Base-by-base conservation (phyloP, 1,140 invertebrate genomes). In the Macrobrachium rosenbergii region DNA sequence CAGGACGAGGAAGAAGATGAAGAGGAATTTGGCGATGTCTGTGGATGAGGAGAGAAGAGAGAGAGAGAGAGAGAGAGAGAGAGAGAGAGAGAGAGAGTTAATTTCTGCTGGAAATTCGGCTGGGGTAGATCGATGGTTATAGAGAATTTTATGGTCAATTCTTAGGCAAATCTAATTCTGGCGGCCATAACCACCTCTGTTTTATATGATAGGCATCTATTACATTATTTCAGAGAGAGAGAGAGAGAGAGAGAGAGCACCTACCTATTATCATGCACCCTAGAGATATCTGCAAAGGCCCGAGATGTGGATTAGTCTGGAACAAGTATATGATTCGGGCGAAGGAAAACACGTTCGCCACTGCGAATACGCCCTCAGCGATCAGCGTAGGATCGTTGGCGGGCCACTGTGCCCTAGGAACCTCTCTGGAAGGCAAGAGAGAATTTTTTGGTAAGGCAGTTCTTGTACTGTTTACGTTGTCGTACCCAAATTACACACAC, bases 271-370 rank as follows among this genome's bases (percentile, higher is more conserved):
- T 92, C 93, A 94, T 94, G 79, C 93, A 91, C 63, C 93, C 94
- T 19, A 94, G 91, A 10, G 94, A 94, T 58, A 94, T 94, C 90
- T 94, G 94, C 23, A 94, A 90, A 8, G 94, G 94, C 72, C 94
- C 94, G 43, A 94, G 90, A 90, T 94, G 93, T 21, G 94, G 93
- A 90, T 94, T 94, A 14, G 94, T 93, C 52, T 94, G 94, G 90
- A 94, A 94, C 67, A 94, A 92, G 90, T 94, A 94, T 88, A 94
- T 93, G 37, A 94, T 92, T 89, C 94, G 93, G 37, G 94, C 91
- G 45, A 93, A 94, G 88, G 92, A 93, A 91, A 94, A 94, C 83
- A 94, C 94, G 90, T 94, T 94, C 81, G 94, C 94, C 11, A 93
- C 93, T 2, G 94, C 94, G 90, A 94, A 94, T 37, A 94, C 91